Conservation (phyloP, 2,797 vertebrate species). For the Pogonophryne albipinna region DNA sequence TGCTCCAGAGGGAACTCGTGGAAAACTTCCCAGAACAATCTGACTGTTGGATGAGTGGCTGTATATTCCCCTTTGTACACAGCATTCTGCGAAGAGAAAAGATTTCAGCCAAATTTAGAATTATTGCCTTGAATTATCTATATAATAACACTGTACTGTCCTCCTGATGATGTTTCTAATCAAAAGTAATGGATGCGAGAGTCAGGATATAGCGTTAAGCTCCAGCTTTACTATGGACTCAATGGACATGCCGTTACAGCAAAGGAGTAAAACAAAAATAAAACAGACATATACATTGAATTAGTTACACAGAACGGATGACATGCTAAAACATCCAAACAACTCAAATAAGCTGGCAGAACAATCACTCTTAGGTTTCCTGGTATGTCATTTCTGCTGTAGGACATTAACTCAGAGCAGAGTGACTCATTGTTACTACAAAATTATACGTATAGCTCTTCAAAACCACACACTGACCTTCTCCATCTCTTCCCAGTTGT, state of each 20-base stretch:
- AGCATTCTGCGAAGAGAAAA: constrained; percentile 84
- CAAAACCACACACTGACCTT: constrained; percentile 84
- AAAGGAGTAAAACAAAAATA: too few relatives aligned
- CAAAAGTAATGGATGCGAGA: too few relatives aligned
- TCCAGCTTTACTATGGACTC: too few relatives aligned
- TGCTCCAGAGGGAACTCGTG: constrained; percentile 96
- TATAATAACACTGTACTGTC: too few relatives aligned
- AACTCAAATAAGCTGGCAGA: too few relatives aligned
- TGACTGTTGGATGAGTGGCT: constrained; percentile 92
- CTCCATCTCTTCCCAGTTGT: constrained; percentile 98
- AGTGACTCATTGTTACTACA: neutral
- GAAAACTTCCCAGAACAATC: constrained; percentile 97
- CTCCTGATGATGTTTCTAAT: too few relatives aligned
- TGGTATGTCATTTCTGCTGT: neutral
- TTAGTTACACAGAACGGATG: too few relatives aligned
- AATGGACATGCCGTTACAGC: too few relatives aligned
- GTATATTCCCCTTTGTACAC: constrained; percentile 96
- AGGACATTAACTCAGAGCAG: neutral
- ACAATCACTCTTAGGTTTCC: too few relatives aligned
- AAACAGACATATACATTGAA: too few relatives aligned
- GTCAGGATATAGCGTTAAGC: too few relatives aligned
- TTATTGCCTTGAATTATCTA: neutral
- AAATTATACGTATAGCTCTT: neutral
- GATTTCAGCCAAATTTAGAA: neutral
- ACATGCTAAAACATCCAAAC: too few relatives aligned